phyloP scores from a whole-genome alignment of 1,140 invertebrate species.

The Drosophila nigromelanica region DNA sequence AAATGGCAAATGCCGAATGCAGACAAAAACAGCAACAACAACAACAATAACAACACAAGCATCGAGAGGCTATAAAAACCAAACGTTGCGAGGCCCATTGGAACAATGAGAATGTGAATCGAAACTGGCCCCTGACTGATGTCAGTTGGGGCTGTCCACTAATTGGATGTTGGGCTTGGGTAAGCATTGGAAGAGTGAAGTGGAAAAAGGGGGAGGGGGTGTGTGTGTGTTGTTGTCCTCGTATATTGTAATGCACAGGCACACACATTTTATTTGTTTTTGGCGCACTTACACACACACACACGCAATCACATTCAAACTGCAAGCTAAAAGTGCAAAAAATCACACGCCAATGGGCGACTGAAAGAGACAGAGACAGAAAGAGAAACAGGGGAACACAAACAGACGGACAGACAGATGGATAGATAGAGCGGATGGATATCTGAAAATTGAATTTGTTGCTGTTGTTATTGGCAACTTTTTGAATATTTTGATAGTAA shows the following conservation, averaged over 20 bases:
- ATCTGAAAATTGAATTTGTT: slow-evolving; percentile 72
- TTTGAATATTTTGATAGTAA: slow-evolving; percentile 72
- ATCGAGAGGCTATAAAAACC: slow-evolving; percentile 44
- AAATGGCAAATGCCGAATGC: slow-evolving; percentile 55
- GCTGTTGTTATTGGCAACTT: slow-evolving; percentile 36
- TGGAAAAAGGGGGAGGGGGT: background rate
- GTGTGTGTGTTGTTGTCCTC: background rate
- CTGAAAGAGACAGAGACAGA: background rate
- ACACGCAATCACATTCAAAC: slow-evolving; percentile 32
- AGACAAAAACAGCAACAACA: slow-evolving; percentile 19
- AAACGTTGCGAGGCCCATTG: slow-evolving; percentile 37
- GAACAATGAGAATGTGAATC: slow-evolving; percentile 50
- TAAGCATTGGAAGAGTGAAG: background rate
- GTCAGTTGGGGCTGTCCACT: slow-evolving; percentile 51
- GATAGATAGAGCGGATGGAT: slow-evolving; percentile 58
- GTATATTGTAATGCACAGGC: slow-evolving; percentile 41
- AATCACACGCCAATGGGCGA: slow-evolving; percentile 55
- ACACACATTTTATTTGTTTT: slow-evolving; percentile 65
- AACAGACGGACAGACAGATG: slow-evolving; percentile 11
- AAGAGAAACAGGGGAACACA: background rate
- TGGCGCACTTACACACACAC: slow-evolving; percentile 7
- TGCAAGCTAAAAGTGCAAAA: slow-evolving; percentile 72
- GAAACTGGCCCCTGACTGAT: slow-evolving; percentile 55
- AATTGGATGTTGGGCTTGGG: slow-evolving; percentile 37
- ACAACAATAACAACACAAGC: slow-evolving; percentile 7